Conservation (phyloP, 2,113 vertebrate species). For the Elephantulus edwardii region DNA sequence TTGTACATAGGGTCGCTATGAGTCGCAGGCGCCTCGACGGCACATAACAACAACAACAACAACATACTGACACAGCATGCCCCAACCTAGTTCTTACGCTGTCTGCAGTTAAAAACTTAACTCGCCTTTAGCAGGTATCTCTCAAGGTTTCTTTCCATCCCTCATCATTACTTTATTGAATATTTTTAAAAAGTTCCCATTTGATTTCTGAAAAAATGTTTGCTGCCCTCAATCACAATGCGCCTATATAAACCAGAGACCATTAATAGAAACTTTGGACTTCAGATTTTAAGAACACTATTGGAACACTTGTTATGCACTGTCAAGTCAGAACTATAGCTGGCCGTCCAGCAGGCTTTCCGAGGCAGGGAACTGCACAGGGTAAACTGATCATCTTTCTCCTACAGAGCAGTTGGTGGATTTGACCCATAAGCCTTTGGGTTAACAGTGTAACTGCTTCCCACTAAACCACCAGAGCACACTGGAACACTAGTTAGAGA, state of each 20-base stretch:
- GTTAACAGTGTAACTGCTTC: too few species aligned
- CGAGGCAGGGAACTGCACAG: too few species aligned
- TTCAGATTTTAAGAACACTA: conserved; percentile 47
- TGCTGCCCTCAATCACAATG: not conserved
- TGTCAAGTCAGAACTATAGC: too few species aligned
- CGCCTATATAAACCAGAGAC: not conserved
- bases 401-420: too few species aligned
- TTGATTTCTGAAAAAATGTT: conserved; percentile 34
- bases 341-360: too few species aligned
- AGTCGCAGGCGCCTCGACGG: too few species aligned
- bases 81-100: not conserved
- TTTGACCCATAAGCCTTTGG: too few species aligned
- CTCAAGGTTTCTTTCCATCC: conserved; percentile 6
- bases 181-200: conserved; percentile 4
- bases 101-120: conserved; percentile 3
- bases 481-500: not conserved
- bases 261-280: not conserved
- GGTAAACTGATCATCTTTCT: too few species aligned
- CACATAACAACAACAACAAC: too few species aligned
- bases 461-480: too few species aligned
- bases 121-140: not conserved
- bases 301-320: too few species aligned
- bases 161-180: conserved; percentile 17
- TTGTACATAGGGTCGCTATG: too few species aligned
- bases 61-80: not conserved